Percentiles rank a stretch among this genome's conserved stretches.
phyloP scores from a whole-genome alignment of 2,888 invertebrate genomes.

The Timema podura region DNA sequence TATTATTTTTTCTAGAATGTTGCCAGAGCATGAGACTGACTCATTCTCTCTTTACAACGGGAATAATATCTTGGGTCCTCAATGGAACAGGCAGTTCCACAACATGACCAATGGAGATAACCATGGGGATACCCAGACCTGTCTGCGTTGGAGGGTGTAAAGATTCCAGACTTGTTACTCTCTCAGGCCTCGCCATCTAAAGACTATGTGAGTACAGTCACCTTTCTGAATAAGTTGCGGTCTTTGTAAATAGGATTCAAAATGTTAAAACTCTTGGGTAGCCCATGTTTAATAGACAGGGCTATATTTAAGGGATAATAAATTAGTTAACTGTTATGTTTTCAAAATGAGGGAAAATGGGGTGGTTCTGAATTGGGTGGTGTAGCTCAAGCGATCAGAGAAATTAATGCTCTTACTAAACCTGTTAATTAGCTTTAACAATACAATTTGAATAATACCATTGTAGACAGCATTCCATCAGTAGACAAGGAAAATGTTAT shows the following conservation, averaged over 20 bases:
- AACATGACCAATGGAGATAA: constrained; percentile 21
- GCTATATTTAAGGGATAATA: too few species aligned
- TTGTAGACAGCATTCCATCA: too few species aligned
- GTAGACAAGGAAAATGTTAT: too few species aligned
- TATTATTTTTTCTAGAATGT: too few species aligned
- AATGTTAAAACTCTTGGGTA: neutral
- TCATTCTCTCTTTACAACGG: constrained; percentile 24
- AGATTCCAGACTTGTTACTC: constrained; percentile 23
- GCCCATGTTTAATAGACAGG: too few species aligned
- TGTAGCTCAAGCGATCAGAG: too few species aligned
- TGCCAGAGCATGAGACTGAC: neutral
- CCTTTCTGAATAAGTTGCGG: neutral
- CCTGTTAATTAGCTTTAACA: too few species aligned
- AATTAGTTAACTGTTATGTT: too few species aligned
- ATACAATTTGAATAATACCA: too few species aligned
- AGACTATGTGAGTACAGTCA: constrained; percentile 24
- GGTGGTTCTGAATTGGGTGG: too few species aligned
- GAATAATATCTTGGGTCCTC: constrained; percentile 13
- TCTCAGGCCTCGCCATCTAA: constrained; percentile 16
- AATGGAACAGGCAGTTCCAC: constrained; percentile 24
- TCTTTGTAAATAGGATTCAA: neutral
- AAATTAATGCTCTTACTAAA: too few species aligned
- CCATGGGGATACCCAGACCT: constrained; percentile 14
- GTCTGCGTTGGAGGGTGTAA: constrained; percentile 19
- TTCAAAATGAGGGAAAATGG: too few species aligned